Evolutionary conservation across 2,888 invertebrate species (phyloP).

Genomic region (Macrophya alboannulata): DNA sequence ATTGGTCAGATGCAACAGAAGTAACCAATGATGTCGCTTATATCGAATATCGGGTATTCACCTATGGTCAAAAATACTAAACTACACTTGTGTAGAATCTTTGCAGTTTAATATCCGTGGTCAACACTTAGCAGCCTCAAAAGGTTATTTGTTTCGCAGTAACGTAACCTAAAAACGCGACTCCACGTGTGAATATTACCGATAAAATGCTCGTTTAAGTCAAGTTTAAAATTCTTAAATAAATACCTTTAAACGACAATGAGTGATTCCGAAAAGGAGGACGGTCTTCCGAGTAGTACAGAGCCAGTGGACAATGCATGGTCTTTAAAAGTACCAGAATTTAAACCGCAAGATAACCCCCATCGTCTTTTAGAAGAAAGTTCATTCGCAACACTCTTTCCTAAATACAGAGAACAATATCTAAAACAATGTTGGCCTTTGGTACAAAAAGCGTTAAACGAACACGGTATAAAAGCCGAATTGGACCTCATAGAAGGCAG

Average conservation of each 20-base stretch:
- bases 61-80: too few species aligned
- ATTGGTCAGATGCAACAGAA: background rate
- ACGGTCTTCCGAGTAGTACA: slow-evolving; percentile 67
- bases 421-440: slow-evolving; percentile 97
- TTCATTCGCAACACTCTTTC: slow-evolving; percentile 97
- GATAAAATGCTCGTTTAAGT: slow-evolving; percentile 70
- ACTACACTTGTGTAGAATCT: background rate
- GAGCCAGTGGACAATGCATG: slow-evolving; percentile 92
- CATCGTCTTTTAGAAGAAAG: slow-evolving; percentile 95
- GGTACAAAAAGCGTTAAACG: slow-evolving; percentile 92
- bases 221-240: too few species aligned
- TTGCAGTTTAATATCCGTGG: background rate
- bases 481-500: slow-evolving; percentile 96
- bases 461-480: slow-evolving; percentile 92
- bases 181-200: slow-evolving; percentile 20
- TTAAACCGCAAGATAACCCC: slow-evolving; percentile 94
- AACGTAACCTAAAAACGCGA: slow-evolving; percentile 22
- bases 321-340: slow-evolving; percentile 92
- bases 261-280: slow-evolving; percentile 77
- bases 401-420: slow-evolving; percentile 98
- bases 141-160: background rate
- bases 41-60: background rate
- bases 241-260: slow-evolving; percentile 60
- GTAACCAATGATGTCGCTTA: background rate
- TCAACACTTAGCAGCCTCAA: background rate